Conservation (phyloP, 2,797 vertebrate genomes). For the Falco berigora region DNA sequence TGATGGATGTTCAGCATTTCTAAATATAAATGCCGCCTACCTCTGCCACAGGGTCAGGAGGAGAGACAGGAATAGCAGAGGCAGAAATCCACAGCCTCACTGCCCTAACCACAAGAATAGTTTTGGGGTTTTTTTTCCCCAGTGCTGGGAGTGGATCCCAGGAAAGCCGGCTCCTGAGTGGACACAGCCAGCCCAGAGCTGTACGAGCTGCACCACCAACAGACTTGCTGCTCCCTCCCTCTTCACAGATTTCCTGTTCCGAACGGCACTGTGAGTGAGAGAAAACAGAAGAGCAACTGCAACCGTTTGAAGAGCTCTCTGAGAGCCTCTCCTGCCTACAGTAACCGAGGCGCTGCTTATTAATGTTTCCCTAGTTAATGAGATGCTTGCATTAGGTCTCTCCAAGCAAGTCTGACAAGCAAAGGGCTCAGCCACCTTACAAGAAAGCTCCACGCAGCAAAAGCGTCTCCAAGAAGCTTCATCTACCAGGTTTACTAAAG, state of each 20-base stretch:
- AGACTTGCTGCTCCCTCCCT: neutral
- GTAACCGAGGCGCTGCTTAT: neutral
- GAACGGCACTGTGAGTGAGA: neutral
- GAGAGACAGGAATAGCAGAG: constrained; percentile 21
- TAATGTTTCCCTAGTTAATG: constrained; percentile 23
- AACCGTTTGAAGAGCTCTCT: neutral
- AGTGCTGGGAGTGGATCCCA: neutral
- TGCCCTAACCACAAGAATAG: constrained; percentile 14
- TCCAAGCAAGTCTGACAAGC: neutral
- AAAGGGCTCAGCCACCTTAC: neutral
- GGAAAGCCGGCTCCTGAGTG: neutral
- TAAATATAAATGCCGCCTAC: constrained; percentile 53
- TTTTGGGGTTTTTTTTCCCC: neutral
- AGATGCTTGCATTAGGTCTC: neutral
- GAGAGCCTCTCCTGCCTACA: neutral
- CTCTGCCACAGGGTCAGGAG: constrained; percentile 22
- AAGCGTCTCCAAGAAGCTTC: neutral
- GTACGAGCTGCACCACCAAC: neutral
- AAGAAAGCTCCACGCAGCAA: neutral
- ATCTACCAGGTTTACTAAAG: neutral
- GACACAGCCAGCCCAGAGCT: neutral
- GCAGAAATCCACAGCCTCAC: constrained; percentile 6
- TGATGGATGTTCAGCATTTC: constrained; percentile 2
- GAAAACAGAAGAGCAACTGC: neutral
- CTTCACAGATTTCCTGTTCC: constrained; percentile 32